A percentile compares a stretch with the other conserved stretches of the same genome.
Conservation (phyloP, 2,113 vertebrate genomes). For the Melanocharis versteri region DNA sequence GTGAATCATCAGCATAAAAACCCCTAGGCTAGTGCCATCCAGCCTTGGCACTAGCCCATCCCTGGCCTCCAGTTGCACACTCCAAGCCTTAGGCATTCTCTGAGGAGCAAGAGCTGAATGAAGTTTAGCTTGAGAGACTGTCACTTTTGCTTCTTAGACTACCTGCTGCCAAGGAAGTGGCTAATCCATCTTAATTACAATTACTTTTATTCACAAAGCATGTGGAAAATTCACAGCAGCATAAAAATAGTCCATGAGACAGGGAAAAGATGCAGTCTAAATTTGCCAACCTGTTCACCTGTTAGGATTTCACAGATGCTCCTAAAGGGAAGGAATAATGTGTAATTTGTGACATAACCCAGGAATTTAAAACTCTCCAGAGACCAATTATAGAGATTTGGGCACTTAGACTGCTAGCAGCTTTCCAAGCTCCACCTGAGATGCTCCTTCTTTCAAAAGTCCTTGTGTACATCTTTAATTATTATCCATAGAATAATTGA, state of each 20-base stretch:
- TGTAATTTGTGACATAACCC: neutral
- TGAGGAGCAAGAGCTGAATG: neutral
- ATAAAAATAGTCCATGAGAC: neutral
- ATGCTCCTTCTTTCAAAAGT: neutral
- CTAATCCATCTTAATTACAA: slow-evolving; percentile 9
- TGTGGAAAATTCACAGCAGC: neutral
- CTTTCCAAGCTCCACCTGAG: neutral
- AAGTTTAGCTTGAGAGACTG: neutral
- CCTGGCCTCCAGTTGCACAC: neutral
- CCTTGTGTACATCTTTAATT: neutral
- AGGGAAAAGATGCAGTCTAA: neutral
- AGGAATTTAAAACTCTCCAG: neutral
- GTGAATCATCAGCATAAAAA: neutral
- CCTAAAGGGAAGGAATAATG: neutral
- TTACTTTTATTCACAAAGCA: neutral
- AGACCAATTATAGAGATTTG: slow-evolving; percentile 7
- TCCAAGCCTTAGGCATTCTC: neutral
- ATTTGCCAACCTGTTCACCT: neutral
- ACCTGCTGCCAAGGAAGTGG: neutral
- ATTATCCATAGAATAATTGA: neutral
- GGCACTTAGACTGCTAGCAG: neutral
- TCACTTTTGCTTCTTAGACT: neutral
- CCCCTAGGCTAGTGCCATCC: neutral
- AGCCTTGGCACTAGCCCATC: neutral
- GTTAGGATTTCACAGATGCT: neutral